phyloP scores from a whole-genome alignment of 35 echinoderm and acorn worm species.

The Lytechinus pictus region DNA sequence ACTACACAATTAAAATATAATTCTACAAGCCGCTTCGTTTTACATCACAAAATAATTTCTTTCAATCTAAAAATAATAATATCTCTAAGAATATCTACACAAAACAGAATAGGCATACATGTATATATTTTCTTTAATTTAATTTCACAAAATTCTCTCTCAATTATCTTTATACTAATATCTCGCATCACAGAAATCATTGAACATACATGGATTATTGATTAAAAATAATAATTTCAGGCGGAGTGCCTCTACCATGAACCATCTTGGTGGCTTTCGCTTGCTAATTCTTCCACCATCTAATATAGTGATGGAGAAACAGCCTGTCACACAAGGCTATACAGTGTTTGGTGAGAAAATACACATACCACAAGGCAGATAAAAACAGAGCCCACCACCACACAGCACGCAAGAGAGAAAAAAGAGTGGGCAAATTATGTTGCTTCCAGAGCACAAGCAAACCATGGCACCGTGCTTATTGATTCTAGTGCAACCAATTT shows the following conservation, averaged over 20 bases:
- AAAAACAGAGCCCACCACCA: constrained; percentile 24
- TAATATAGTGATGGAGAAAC: neutral
- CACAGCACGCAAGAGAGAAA: neutral
- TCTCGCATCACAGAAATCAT: neutral
- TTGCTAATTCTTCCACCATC: neutral
- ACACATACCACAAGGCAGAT: constrained; percentile 40
- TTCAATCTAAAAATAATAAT: too few species aligned
- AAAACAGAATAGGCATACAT: too few species aligned
- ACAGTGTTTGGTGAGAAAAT: constrained; percentile 38
- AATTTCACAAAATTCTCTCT: neutral
- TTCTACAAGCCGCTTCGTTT: too few species aligned
- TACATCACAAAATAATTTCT: too few species aligned
- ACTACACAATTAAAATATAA: too few species aligned
- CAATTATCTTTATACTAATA: neutral
- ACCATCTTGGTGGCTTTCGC: neutral
- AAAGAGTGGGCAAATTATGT: neutral
- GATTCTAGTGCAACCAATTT: constrained; percentile 27
- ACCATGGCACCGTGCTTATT: constrained; percentile 36
- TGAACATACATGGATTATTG: neutral
- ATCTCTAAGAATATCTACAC: too few species aligned
- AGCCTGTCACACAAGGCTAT: constrained; percentile 10
- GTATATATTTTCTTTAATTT: neutral
- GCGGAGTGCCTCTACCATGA: neutral
- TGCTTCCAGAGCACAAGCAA: constrained; percentile 2
- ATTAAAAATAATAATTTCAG: neutral